Evolutionary conservation across 2,888 invertebrate genomes (phyloP).

Genomic region (Heteromurus nitidus): DNA sequence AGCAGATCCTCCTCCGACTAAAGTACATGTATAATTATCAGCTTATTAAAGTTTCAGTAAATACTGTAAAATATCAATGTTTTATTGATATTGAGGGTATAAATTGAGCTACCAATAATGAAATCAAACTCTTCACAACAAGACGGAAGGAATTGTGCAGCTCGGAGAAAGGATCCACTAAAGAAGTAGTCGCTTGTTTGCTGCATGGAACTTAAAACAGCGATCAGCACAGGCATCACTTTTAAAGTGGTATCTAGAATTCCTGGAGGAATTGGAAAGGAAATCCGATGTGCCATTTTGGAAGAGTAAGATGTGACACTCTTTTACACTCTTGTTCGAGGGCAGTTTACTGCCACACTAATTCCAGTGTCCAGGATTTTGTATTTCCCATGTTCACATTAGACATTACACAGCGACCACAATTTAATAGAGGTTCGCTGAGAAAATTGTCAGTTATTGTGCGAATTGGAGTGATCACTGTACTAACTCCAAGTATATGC

Average conservation of each 20-base stretch:
- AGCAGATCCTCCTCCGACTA: slow-evolving; percentile 25
- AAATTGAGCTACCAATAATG: slow-evolving; percentile 24
- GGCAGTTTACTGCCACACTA: no score
- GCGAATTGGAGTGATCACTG: no score
- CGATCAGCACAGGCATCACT: background rate
- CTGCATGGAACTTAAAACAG: background rate
- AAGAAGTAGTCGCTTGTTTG: slow-evolving; percentile 7
- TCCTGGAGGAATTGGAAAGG: background rate
- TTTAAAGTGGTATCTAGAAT: background rate
- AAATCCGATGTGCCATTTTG: background rate
- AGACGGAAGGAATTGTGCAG: background rate
- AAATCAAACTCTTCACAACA: slow-evolving; percentile 13
- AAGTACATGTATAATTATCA: background rate
- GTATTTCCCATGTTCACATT: no score
- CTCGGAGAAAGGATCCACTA: slow-evolving; percentile 10
- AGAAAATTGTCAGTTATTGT: no score
- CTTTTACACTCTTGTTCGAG: no score
- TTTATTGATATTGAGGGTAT: background rate
- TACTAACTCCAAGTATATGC: no score
- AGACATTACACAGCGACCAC: no score
- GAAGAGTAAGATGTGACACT: no score
- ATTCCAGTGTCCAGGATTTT: no score
- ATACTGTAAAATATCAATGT: background rate
- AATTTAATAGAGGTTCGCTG: no score
- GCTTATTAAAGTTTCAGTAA: background rate